These are phyloP conservation scores for Melanotaenia parkinsoni DNA, from an alignment of 2,797 vertebrate genomes.

Conservation along the genomic window DNA sequence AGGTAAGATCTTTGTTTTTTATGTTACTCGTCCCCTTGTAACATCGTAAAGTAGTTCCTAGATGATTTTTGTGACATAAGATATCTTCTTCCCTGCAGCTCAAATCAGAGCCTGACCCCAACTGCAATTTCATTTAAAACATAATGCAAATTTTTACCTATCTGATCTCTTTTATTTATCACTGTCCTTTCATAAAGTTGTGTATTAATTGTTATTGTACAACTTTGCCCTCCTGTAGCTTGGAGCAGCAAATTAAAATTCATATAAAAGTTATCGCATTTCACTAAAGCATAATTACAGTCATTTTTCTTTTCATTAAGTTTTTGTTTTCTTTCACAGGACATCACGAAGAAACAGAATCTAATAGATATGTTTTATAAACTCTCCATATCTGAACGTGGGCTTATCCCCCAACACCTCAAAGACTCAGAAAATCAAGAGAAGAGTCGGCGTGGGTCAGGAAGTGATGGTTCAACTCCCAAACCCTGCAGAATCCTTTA, in stretches of 20 bases:
- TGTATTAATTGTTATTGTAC: constrained; percentile 17
- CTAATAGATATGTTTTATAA: constrained; percentile 34
- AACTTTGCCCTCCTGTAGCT: neutral
- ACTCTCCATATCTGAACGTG: constrained; percentile 36
- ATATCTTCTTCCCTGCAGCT: neutral
- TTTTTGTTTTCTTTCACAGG: constrained; percentile 33
- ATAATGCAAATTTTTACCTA: neutral
- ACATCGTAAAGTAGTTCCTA: neutral
- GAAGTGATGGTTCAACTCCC: neutral
- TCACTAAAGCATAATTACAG: neutral
- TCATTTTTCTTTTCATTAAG: neutral
- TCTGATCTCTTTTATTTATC: neutral
- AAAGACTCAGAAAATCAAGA: constrained; percentile 18
- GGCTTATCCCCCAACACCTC: neutral
- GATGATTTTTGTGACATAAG: neutral
- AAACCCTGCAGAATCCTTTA: constrained; percentile 60
- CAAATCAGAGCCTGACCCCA: neutral
- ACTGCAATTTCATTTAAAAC: neutral
- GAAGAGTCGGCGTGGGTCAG: constrained; percentile 43
- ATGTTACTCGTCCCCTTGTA: neutral
- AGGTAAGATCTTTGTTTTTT: constrained; percentile 52
- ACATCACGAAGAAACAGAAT: constrained; percentile 20
- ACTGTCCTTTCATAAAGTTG: constrained; percentile 17
- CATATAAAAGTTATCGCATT: too few species aligned
- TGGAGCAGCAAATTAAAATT: neutral